Evolutionary conservation across 1,140 invertebrate genomes (phyloP), one percentile per base, ranked within the genome.

Genomic region (Drosophila kikkawai): DNA sequence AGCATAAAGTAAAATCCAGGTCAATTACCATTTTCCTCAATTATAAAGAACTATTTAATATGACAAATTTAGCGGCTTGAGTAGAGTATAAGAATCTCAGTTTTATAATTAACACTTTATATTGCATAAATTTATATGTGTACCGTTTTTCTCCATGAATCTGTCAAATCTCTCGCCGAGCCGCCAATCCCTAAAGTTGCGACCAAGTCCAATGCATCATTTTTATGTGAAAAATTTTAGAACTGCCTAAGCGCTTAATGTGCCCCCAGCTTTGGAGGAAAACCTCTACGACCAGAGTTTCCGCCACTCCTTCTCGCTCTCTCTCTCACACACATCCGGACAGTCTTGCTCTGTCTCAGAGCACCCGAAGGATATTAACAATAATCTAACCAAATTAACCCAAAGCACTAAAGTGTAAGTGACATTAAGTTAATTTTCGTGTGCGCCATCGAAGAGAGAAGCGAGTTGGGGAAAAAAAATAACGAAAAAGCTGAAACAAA

Each of bases 381-480:
- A 90, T 91, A 90, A 90, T 90, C 85, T 90, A 90, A 90, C 86
- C 85, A 90, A 90, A 90, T 90, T 90, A 90, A 90, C 86, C 86
- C 86, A 90, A 90, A 91, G 85, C 86, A 90, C 85, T 90, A 90
- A 90, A 90, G 85, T 90, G 85, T 90, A 90, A 90, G 85, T 90
- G 85, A 90, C 85, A 90, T 90, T 90, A 90, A 90, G 86, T 90
- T 90, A 90, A 90, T 90, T 90, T 90, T 90, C 85, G 85, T 86
- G 79, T 86, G 82, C 82, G 68, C 79, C 60, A 75, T 53, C 53
- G 66, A 71, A 79, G 53, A 64, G 48, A 64, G 79, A 85, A 59
- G 53, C 69, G 71, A 67, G 65, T 37, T 9, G 57, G 63, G 12
- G 4, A 44, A 75, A 74, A 61, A 76, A 68, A 19, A 53, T 58